Evolutionary conservation across 2,113 vertebrate species (phyloP), one percentile per base, ranked within the genome.

Genomic region (Crypturellus undulatus): DNA sequence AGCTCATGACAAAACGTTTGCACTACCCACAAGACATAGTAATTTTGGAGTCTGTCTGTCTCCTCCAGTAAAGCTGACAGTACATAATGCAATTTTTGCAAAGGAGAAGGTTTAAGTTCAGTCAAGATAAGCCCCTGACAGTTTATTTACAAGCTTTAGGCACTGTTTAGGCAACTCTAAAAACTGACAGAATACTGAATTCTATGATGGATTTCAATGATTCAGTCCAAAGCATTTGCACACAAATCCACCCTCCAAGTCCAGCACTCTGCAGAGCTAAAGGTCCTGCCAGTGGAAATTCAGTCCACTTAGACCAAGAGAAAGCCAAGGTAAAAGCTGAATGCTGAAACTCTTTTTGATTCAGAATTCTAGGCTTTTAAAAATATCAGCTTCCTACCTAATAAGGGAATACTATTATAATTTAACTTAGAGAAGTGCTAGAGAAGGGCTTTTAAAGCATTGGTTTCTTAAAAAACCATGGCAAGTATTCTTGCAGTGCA

Each of bases 1-100:
- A 85, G 43, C 84, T 91, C 73, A 81, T 73, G 88, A 70, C 11
- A 10, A 84, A 92, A 79, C 54, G 36, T 45, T 94, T 54, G 59
- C 79, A 87, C 87, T 56, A 94, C 25, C 49, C 75, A 84, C 76
- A 36, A 79, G 71, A 60, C 28, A 9, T 4, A 20, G 56, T 40
- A 77, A 83, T 73, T 92, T 42, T 43, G 64, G 71, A 67, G 80
- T 75, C 93, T 94, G 87, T 91, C 86, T 73, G 60, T 83, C 91
- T 85, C 79, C 63, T 42, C 59, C 60, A 84, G 72, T 71, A 94
- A 87, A 80, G 64, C 75, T 79, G 82, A 88, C 64, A 70, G 42
- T n/a, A 87, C 26, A 91, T 21, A 3, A 45, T 11, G 49, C 40
- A 87, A 68, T 34, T 87, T 67, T 83, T 91, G 76, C 56, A 73